phyloP scores from a whole-genome alignment of 2,888 invertebrate species.

The Cerceris ruficornis region DNA sequence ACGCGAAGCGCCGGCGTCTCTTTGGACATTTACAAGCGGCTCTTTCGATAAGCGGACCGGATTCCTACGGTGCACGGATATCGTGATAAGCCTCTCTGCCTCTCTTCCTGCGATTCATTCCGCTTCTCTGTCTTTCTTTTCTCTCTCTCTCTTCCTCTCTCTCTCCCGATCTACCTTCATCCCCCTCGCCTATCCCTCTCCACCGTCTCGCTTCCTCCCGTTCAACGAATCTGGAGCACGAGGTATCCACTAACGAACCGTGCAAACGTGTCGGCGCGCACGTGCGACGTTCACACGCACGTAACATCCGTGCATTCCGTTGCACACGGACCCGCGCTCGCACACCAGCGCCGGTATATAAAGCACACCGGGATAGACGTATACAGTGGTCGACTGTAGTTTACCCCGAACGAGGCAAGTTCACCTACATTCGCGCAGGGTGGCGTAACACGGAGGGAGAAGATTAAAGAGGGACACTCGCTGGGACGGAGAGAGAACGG shows the following conservation, averaged over 20 bases:
- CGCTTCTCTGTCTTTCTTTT: slow-evolving; percentile 15
- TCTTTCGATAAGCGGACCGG: slow-evolving; percentile 43
- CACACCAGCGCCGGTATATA: background rate
- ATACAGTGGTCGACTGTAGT: slow-evolving; percentile 39
- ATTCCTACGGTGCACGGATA: slow-evolving; percentile 35
- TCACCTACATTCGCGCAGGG: slow-evolving; percentile 65
- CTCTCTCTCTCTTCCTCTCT: slow-evolving; percentile 1
- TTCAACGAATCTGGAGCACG: slow-evolving; percentile 53
- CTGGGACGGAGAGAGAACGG: slow-evolving; percentile 34
- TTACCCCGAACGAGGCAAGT: slow-evolving; percentile 58
- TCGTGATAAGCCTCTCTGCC: slow-evolving; percentile 45
- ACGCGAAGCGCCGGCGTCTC: background rate
- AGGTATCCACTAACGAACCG: slow-evolving; percentile 46
- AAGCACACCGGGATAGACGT: background rate
- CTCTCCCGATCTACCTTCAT: background rate
- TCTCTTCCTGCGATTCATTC: slow-evolving; percentile 4
- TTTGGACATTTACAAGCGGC: slow-evolving; percentile 30
- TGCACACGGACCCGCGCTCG: slow-evolving; percentile 26
- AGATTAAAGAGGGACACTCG: slow-evolving; percentile 57
- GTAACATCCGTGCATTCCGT: slow-evolving; percentile 24
- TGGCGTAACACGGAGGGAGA: slow-evolving; percentile 32
- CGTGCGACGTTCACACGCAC: slow-evolving; percentile 19
- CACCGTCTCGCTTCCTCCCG: slow-evolving; percentile 9
- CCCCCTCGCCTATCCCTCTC: background rate
- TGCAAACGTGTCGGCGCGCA: slow-evolving; percentile 37